These are phyloP conservation scores for Eledone cirrhosa DNA, from an alignment of 2,888 invertebrate genomes.

Conservation along the genomic window DNA sequence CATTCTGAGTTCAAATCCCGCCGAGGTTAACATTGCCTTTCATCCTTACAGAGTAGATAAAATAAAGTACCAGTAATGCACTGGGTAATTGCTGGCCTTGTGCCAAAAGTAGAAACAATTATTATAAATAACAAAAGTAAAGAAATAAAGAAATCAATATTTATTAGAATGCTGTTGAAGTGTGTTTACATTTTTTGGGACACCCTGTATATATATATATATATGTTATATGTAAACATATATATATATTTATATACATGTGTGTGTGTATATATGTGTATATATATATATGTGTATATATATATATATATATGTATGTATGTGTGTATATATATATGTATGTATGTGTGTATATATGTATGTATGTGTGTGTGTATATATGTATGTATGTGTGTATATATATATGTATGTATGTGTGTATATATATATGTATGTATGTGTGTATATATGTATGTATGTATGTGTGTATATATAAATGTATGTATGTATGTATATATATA, in stretches of 20 bases:
- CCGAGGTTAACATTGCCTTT: no score
- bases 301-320: background rate
- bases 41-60: no score
- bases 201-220: no score
- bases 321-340: background rate
- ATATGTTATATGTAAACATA: no score
- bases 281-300: background rate
- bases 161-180: no score
- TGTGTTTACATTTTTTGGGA: no score
- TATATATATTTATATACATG: background rate
- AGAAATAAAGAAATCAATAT: no score
- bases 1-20: no score
- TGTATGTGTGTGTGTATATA: background rate
- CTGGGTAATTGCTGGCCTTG: no score
- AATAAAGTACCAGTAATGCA: no score
- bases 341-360: background rate
- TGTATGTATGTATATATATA: slow-evolving; percentile 12
- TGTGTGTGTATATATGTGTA: background rate
- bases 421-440: background rate
- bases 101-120: no score
- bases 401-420: background rate
- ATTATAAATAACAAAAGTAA: no score
- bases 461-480: slow-evolving; percentile 6
- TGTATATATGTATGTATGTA: background rate
- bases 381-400: background rate